Evolutionary conservation across 2,797 vertebrate species (phyloP).

Genomic region (Glossophaga mutica): DNA sequence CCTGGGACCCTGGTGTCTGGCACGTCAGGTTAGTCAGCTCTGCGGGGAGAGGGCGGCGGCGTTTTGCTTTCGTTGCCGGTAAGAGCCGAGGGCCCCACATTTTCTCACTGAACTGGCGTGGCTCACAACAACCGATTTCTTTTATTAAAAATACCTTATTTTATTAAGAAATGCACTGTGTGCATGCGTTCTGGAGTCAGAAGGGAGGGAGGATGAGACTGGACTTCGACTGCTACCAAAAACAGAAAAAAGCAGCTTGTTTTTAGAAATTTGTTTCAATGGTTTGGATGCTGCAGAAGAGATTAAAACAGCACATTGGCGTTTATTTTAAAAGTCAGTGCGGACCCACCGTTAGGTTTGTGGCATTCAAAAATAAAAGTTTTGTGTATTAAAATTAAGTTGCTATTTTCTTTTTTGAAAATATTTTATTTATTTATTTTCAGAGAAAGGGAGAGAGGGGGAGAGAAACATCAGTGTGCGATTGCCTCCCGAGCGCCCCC

Average conservation of each 20-base stretch:
- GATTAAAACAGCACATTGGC: background rate
- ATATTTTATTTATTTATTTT: too few relatives aligned
- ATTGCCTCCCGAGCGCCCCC: too few relatives aligned
- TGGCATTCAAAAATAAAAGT: background rate
- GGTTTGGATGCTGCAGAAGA: background rate
- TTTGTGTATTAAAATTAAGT: background rate
- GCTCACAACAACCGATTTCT: constrained; percentile 27
- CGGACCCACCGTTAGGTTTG: background rate
- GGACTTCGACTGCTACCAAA: background rate
- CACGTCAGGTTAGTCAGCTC: constrained; percentile 58
- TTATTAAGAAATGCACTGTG: too few relatives aligned
- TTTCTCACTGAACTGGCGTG: constrained; percentile 33
- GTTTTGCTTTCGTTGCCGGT: constrained; percentile 26
- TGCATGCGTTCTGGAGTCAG: background rate
- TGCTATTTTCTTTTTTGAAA: background rate
- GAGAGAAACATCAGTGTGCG: too few relatives aligned
- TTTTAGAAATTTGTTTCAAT: background rate
- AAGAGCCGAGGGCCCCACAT: constrained; percentile 35
- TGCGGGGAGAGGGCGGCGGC: background rate
- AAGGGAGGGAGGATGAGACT: background rate
- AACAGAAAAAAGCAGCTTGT: background rate
- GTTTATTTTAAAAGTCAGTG: background rate
- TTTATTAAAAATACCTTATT: background rate
- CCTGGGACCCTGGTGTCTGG: constrained; percentile 53
- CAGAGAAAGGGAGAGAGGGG: too few relatives aligned